A percentile compares a stretch with the other conserved stretches of the same genome.
phyloP scores from a whole-genome alignment of 2,113 vertebrate species.

The Neopipo cinnamomea region DNA sequence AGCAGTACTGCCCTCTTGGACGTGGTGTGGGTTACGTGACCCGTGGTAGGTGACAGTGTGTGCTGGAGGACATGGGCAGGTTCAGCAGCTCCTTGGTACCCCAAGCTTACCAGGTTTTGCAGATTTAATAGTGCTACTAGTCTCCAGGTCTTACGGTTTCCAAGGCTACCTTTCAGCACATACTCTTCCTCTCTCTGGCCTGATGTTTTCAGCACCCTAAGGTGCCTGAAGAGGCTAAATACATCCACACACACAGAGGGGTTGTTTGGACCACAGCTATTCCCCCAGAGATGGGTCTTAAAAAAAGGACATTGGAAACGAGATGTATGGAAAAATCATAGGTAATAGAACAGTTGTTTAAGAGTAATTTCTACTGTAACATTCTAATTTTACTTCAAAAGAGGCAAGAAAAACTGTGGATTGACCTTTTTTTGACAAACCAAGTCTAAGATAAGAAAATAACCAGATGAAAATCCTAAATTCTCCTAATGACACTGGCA shows the following conservation, averaged over 20 bases:
- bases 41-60: accelerated
- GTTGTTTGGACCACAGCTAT: not conserved
- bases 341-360: not conserved
- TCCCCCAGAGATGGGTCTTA: not conserved
- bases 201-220: not conserved
- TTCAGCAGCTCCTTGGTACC: not conserved
- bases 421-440: not conserved
- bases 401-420: not conserved
- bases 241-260: not conserved
- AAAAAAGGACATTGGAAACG: not conserved
- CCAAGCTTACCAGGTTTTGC: not conserved
- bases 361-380: not conserved
- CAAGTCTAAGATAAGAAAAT: not conserved
- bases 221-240: not conserved
- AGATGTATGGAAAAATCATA: not conserved
- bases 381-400: not conserved
- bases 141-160: not conserved
- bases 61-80: not conserved
- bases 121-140: not conserved
- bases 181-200: accelerated
- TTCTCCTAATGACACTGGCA: not conserved
- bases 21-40: accelerated
- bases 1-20: accelerated
- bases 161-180: not conserved
- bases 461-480: not conserved